Evolutionary conservation across 1,140 invertebrate genomes (phyloP), one percentile per base, ranked within the genome.

Genomic region (Drosophila eugracilis): DNA sequence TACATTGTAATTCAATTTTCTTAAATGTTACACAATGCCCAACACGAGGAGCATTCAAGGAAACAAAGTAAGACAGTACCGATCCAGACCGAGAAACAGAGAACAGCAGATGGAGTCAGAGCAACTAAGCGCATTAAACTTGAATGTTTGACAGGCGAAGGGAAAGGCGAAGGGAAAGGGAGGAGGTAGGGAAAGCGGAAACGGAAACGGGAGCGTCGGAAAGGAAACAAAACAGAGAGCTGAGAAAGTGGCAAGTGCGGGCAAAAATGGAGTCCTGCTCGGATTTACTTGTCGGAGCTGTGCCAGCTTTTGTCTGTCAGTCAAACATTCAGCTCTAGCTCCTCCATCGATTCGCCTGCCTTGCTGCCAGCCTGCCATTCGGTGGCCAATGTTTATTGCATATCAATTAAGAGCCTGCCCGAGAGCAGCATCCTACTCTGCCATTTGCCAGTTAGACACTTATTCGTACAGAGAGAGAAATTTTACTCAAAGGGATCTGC

Each of bases 91-190:
- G n/a, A 39, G 39, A 45, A 54, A 30, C 41, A 58, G 50, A 26
- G 57, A 63, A 24, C 42, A 44, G 32, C 47, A 60, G 69, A 58
- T 30, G 37, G 34, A 52, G 67, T 45, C 42, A 26, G 53, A 41
- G 15, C 45, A n/a, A 63, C 77, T 77, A 88, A 85, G 73, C 81
- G 81, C 77, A 85, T 85, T 85, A 86, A 70, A 77, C 62, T 85
- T 69, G 75, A 70, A 81, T 75, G 63, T 55, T 63, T 86, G 77
- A 77, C 77, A 67, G 77, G 45, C 41, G 14, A 1, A 28, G n/a
- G 15, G 36, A 7, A 37, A 9, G 4, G 15, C 0, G 1, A 28
- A 1, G 19, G 22, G 34, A 14, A 26, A 44, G 3, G 6, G 26
- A 21, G 34, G 39, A 32, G 34, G 19, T 1, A 5, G 42, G 22